A percentile compares a stretch with the other conserved stretches of the same genome.
These are phyloP conservation scores for Leptothorax acervorum DNA, from an alignment of 2,888 invertebrate genomes.

Conservation along the genomic window DNA sequence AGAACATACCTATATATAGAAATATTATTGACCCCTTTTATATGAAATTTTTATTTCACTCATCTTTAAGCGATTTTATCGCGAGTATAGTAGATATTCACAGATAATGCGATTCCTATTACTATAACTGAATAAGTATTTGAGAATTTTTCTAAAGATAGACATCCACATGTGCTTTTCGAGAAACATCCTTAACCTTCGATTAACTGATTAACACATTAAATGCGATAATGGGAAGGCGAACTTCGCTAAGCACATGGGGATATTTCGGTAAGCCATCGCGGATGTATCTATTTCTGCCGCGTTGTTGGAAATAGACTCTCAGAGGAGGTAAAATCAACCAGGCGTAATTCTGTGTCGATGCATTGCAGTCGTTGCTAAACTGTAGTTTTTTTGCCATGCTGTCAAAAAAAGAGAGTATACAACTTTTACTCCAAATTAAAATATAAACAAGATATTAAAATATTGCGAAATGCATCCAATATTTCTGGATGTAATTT, in stretches of 20 bases:
- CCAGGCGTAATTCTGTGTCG: slow-evolving; percentile 45
- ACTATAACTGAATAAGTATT: neutral
- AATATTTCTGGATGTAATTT: neutral
- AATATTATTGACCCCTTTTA: slow-evolving; percentile 26
- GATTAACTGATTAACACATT: slow-evolving; percentile 59
- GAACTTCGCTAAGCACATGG: slow-evolving; percentile 55
- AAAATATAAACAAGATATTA: neutral
- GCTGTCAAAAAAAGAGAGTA: neutral
- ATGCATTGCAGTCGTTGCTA: neutral
- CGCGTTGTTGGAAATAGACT: slow-evolving; percentile 72
- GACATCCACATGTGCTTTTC: neutral
- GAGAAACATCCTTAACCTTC: slow-evolving; percentile 69
- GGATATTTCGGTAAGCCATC: slow-evolving; percentile 61
- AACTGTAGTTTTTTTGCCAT: neutral
- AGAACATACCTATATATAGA: neutral
- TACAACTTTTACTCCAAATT: neutral
- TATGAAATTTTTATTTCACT: slow-evolving; percentile 37
- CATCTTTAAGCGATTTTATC: slow-evolving; percentile 10
- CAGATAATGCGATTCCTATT: neutral
- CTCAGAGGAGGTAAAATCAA: slow-evolving; percentile 61
- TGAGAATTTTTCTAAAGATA: neutral
- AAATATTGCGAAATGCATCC: neutral
- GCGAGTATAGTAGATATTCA: neutral
- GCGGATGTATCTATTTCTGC: slow-evolving; percentile 72
- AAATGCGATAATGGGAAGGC: slow-evolving; percentile 53